These are phyloP conservation scores for Drosophila pachea DNA, from an alignment of 1,140 invertebrate species.

Conservation along the genomic window DNA sequence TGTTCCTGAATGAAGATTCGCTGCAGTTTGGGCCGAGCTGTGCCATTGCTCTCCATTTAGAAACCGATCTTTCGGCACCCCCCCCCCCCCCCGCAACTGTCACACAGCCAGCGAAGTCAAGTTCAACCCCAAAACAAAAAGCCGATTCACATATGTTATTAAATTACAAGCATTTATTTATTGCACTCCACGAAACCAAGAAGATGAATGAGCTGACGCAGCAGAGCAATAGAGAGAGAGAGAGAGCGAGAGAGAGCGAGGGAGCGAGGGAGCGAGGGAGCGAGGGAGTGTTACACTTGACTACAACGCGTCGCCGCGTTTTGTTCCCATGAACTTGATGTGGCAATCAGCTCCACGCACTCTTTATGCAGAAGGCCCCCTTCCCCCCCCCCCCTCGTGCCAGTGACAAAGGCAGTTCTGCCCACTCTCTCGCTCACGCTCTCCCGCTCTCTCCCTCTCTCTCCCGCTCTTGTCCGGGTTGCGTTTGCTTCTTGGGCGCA, in stretches of 20 bases:
- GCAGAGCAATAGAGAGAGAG: background rate
- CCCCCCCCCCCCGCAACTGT: background rate
- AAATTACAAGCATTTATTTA: constrained; percentile 29
- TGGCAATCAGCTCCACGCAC: constrained; percentile 47
- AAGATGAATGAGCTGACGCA: background rate
- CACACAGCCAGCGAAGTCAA: background rate
- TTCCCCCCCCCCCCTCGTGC: constrained; percentile 14
- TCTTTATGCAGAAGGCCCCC: constrained; percentile 51
- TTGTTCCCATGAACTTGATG: constrained; percentile 70
- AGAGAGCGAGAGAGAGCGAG: background rate
- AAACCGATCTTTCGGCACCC: background rate
- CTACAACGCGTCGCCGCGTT: constrained; percentile 52
- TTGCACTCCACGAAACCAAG: constrained; percentile 22
- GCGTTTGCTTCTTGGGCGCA: constrained; percentile 26
- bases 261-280: background rate
- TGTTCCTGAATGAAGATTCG: too few species aligned
- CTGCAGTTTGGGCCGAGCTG: too few species aligned
- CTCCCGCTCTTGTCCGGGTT: constrained; percentile 38
- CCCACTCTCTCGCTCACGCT: constrained; percentile 12
- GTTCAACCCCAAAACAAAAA: background rate
- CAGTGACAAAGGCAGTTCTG: constrained; percentile 45
- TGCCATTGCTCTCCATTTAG: too few species aligned
- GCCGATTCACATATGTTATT: constrained; percentile 16
- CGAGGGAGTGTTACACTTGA: constrained; percentile 51
- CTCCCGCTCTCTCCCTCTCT: background rate